Conservation (phyloP, 2,888 invertebrate species). For the Patella depressa region DNA sequence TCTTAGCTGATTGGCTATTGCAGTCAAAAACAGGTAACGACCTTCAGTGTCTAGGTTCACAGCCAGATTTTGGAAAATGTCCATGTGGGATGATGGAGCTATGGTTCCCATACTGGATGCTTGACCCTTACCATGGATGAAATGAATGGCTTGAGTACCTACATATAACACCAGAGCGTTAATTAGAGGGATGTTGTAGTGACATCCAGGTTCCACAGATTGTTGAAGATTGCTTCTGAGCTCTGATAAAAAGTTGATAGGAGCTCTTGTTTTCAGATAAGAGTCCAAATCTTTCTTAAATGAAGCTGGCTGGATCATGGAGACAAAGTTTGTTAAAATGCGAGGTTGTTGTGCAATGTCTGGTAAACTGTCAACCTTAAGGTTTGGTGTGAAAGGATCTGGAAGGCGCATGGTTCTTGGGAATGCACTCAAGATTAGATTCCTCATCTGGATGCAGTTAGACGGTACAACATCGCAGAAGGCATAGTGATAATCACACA, state of each 20-base stretch:
- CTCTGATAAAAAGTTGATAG: conserved; percentile 95
- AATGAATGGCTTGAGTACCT: conserved; percentile 94
- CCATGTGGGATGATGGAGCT: conserved; percentile 96
- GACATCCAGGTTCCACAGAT: conserved; percentile 81
- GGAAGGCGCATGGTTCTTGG: conserved; percentile 98
- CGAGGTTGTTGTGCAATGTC: conserved; percentile 77
- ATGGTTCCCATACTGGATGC: conserved; percentile 98
- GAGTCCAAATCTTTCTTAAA: conserved; percentile 98
- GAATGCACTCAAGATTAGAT: conserved; percentile 96
- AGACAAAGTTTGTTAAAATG: conserved; percentile 88
- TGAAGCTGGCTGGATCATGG: conserved; percentile 86
- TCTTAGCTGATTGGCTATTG: conserved; percentile 97
- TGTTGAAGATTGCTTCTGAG: conserved; percentile 86
- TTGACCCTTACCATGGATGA: conserved; percentile 90
- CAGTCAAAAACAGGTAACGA: conserved; percentile 96
- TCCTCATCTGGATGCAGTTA: conserved; percentile 98
- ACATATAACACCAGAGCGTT: conserved; percentile 98
- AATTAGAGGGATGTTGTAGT: conserved; percentile 96
- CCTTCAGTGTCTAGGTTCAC: conserved; percentile 98
- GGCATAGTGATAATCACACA: conserved; percentile 98
- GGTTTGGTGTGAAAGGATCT: conserved; percentile 97
- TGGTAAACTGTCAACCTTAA: conserved; percentile 77
- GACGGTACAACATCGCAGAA: conserved; percentile 99
- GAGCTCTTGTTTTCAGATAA: conserved; percentile 92
- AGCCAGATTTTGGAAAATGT: conserved; percentile 98